Conservation (phyloP, 2,888 invertebrate species). For the Cetonia aurata region DNA sequence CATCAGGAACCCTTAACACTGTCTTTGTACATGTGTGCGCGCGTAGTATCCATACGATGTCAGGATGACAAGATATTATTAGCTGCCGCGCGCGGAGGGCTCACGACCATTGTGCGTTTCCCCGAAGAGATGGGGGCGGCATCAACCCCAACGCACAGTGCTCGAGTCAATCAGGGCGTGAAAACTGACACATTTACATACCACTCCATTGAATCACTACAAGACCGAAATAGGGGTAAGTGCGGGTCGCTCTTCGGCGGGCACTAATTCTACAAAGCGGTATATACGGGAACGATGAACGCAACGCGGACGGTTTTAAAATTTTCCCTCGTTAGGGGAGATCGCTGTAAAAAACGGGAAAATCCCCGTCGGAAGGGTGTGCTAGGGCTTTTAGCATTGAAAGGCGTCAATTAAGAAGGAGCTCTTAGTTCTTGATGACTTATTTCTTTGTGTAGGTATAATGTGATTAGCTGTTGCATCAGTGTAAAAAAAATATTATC, state of each 20-base stretch:
- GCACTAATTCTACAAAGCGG: conserved; percentile 41
- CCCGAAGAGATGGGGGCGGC: conserved; percentile 53
- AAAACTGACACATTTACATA: conserved; percentile 67
- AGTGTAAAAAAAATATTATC: no score
- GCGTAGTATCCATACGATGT: not conserved
- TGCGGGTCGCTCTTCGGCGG: conserved; percentile 4
- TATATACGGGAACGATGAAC: conserved; percentile 9
- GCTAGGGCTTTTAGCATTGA: not conserved
- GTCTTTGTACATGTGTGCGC: not conserved
- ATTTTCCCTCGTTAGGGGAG: conserved; percentile 5
- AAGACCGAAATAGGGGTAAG: conserved; percentile 47
- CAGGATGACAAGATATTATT: conserved; percentile 52
- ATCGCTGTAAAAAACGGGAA: no score
- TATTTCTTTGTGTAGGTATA: conserved; percentile 30
- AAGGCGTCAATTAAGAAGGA: conserved; percentile 30
- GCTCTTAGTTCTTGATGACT: conserved; percentile 28
- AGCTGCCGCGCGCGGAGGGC: conserved; percentile 49
- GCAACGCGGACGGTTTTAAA: conserved; percentile 46
- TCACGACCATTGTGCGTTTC: conserved; percentile 57
- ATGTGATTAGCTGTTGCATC: no score
- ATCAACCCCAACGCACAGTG: conserved; percentile 46
- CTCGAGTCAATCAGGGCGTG: conserved; percentile 65
- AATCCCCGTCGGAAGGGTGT: not conserved
- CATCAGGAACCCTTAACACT: conserved; percentile 1
- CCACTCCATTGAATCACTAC: conserved; percentile 63